These are phyloP conservation scores for chimpanzee (Pan troglodytes) DNA, from an alignment of 2,113 vertebrate species.

Conservation along the genomic window DNA sequence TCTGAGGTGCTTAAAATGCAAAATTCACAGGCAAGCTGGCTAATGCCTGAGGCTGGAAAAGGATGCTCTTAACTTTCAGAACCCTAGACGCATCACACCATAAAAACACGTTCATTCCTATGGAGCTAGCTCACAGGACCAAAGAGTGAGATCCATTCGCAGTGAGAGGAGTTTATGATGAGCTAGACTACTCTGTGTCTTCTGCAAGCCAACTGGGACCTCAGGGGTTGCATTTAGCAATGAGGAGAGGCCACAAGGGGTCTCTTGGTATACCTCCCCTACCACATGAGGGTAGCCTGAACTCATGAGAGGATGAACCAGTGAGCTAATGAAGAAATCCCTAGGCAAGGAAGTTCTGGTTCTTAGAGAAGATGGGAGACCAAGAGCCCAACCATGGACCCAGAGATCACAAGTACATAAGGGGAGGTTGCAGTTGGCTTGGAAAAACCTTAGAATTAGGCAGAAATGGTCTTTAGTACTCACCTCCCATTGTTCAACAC, in stretches of 20 bases:
- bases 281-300: not conserved
- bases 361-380: not conserved
- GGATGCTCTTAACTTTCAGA: constrained; percentile 28
- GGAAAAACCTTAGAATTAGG: not conserved
- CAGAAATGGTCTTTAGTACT: not conserved
- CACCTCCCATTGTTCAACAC: not conserved
- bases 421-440: not conserved
- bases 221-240: not conserved
- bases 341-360: not conserved
- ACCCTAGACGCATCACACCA: not conserved
- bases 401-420: not conserved
- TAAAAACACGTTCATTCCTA: not conserved
- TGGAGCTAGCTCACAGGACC: not conserved
- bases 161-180: not conserved
- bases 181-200: not conserved
- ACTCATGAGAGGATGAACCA: not conserved
- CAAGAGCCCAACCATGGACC: not conserved
- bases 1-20: constrained; percentile 74
- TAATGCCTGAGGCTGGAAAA: constrained; percentile 53
- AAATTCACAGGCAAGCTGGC: constrained; percentile 61
- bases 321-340: not conserved
- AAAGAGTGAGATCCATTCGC: not conserved
- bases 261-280: not conserved
- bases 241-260: not conserved
- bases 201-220: not conserved